Conservation (phyloP, 2,113 vertebrate genomes). For the Albula glossodonta region DNA sequence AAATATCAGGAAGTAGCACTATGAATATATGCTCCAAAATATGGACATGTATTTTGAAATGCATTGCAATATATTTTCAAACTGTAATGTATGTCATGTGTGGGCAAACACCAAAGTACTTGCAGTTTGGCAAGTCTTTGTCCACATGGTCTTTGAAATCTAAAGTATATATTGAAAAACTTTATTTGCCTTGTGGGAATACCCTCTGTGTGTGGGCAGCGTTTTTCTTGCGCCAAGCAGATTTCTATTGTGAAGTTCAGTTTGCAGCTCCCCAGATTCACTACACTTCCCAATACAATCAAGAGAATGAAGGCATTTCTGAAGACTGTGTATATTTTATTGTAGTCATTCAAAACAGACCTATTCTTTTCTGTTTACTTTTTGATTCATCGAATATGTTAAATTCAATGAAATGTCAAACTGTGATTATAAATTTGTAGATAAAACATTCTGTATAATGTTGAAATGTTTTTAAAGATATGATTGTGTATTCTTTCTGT, state of each 20-base stretch:
- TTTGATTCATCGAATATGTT: constrained; percentile 18
- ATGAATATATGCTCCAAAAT: too few relatives aligned
- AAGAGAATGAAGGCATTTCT: neutral
- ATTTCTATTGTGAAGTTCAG: neutral
- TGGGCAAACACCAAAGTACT: too few relatives aligned
- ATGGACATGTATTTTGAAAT: too few relatives aligned
- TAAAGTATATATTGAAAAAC: too few relatives aligned
- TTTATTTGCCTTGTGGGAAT: too few relatives aligned
- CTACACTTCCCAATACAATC: neutral
- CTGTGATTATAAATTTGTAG: constrained; percentile 73
- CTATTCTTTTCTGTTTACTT: constrained; percentile 3
- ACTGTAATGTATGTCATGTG: too few relatives aligned
- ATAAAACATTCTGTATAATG: constrained; percentile 68
- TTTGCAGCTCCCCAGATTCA: neutral
- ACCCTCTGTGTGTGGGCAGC: too few relatives aligned
- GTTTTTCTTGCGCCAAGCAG: neutral
- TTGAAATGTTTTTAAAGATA: constrained; percentile 58
- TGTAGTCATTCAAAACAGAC: neutral
- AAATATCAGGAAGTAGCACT: too few relatives aligned
- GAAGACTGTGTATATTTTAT: neutral
- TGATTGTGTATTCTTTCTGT: constrained; percentile 53
- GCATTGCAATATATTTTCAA: too few relatives aligned
- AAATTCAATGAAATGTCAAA: constrained; percentile 54
- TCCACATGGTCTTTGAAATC: too few relatives aligned
- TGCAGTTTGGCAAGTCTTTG: too few relatives aligned